Conservation (phyloP, 1,140 invertebrate genomes). For the Macrotrachela quadricornifera region DNA sequence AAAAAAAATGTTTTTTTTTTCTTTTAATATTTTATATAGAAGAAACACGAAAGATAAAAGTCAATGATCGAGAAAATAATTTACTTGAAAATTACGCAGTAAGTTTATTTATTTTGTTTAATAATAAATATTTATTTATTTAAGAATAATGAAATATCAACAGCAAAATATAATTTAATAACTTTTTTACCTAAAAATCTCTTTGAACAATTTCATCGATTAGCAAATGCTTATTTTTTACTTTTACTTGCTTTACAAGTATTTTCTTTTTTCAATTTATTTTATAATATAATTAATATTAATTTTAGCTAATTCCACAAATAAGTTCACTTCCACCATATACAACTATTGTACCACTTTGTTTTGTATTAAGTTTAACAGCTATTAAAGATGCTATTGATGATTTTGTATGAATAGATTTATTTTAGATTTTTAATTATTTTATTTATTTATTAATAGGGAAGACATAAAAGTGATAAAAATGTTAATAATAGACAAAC, state of each 20-base stretch:
- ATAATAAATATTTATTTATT: too few species aligned
- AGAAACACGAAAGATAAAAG: slow-evolving; percentile 66
- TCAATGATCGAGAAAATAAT: slow-evolving; percentile 82
- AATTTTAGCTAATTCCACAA: slow-evolving; percentile 61
- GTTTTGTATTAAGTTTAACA: slow-evolving; percentile 76
- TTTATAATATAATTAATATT: too few species aligned
- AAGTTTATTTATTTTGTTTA: too few species aligned
- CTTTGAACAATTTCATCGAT: slow-evolving; percentile 86
- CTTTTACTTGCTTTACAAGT: slow-evolving; percentile 70
- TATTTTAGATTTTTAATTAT: too few species aligned
- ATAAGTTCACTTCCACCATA: slow-evolving; percentile 91
- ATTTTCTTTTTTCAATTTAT: too few species aligned
- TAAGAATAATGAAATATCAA: slow-evolving; percentile 50
- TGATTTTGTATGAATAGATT: slow-evolving; percentile 43
- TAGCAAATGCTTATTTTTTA: slow-evolving; percentile 93
- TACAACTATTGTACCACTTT: slow-evolving; percentile 84
- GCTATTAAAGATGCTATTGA: slow-evolving; percentile 96
- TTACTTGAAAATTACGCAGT: slow-evolving; percentile 89
- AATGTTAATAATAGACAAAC: slow-evolving; percentile 66
- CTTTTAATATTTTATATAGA: too few species aligned
- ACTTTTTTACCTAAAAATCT: slow-evolving; percentile 88
- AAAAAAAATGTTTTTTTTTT: slow-evolving; percentile 25
- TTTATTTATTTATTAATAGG: not conserved
- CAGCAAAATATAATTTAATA: slow-evolving; percentile 79
- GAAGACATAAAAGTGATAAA: slow-evolving; percentile 61